Conservation (phyloP, 2,797 vertebrate genomes). For the Holocentrus rufus region DNA sequence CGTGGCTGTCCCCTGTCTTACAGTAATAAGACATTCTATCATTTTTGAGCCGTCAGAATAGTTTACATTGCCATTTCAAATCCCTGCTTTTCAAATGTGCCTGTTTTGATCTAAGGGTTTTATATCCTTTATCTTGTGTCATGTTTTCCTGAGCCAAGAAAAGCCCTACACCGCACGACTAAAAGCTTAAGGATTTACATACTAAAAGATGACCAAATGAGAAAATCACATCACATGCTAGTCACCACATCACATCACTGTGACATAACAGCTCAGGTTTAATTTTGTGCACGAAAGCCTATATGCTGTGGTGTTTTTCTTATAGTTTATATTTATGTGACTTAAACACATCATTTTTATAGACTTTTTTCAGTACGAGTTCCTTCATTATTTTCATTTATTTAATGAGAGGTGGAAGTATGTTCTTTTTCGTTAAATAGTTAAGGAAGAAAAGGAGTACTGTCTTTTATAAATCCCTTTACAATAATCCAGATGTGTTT, state of each 20-base stretch:
- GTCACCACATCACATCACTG: constrained; percentile 25
- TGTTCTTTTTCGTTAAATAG: neutral
- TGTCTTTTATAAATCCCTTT: no score
- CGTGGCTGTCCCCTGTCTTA: neutral
- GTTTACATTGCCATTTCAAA: constrained; percentile 25
- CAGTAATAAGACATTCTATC: neutral
- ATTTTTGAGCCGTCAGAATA: neutral
- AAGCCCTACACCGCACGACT: constrained; percentile 35
- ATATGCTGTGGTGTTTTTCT: constrained; percentile 1
- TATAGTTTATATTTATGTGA: no score
- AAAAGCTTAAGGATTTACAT: constrained; percentile 45
- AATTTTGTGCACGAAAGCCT: constrained; percentile 44
- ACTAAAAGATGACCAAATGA: constrained; percentile 37
- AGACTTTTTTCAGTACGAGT: neutral
- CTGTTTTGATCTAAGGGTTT: constrained; percentile 20
- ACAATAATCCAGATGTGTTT: no score
- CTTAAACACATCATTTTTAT: neutral
- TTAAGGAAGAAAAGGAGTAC: no score
- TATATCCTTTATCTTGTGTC: constrained; percentile 17
- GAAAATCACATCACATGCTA: constrained; percentile 27
- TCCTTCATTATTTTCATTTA: neutral
- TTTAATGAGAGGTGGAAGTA: neutral
- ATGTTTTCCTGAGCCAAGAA: constrained; percentile 22
- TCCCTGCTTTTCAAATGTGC: constrained; percentile 17
- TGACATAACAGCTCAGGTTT: constrained; percentile 55